These are phyloP conservation scores for Bolinopsis microptera DNA, from an alignment of 37 sponge, comb jelly and placozoan genomes.

Conservation along the genomic window DNA sequence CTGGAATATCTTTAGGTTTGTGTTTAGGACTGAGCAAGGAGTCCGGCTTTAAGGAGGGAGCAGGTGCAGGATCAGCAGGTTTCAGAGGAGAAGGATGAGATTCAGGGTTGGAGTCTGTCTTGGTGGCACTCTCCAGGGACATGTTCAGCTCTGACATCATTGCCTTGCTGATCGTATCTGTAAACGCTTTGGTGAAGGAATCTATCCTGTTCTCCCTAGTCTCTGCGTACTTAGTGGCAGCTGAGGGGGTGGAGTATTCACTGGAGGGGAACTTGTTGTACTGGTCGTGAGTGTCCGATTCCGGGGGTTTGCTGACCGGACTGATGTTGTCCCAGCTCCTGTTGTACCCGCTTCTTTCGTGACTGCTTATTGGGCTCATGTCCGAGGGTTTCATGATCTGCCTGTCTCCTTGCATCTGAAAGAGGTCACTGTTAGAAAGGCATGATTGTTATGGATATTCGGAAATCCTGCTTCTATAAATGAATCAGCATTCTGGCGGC, in stretches of 20 bases:
- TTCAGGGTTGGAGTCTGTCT: neutral
- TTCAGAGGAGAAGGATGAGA: neutral
- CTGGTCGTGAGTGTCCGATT: neutral
- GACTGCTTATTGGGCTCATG: neutral
- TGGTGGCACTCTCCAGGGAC: neutral
- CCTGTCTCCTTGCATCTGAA: neutral
- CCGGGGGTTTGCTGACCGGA: neutral
- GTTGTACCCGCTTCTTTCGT: neutral
- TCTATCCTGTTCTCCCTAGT: slow-evolving; percentile 46
- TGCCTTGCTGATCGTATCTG: slow-evolving; percentile 45
- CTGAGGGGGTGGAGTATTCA: neutral
- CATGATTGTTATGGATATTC: too few relatives aligned
- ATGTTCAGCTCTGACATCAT: slow-evolving; percentile 29
- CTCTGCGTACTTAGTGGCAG: slow-evolving; percentile 12
- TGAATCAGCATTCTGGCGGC: too few relatives aligned
- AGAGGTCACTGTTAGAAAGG: too few relatives aligned
- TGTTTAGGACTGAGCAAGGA: neutral
- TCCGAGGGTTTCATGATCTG: neutral
- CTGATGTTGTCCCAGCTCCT: neutral
- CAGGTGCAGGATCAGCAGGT: neutral
- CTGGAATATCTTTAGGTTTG: neutral
- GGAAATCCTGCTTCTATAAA: too few relatives aligned
- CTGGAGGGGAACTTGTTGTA: neutral
- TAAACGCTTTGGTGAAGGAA: slow-evolving; percentile 53
- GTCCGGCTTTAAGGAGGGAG: neutral